A percentile compares a stretch with the other conserved stretches of the same genome.
These are phyloP conservation scores for Asarcornis scutulata DNA, from an alignment of 2,113 vertebrate genomes.

Conservation along the genomic window DNA sequence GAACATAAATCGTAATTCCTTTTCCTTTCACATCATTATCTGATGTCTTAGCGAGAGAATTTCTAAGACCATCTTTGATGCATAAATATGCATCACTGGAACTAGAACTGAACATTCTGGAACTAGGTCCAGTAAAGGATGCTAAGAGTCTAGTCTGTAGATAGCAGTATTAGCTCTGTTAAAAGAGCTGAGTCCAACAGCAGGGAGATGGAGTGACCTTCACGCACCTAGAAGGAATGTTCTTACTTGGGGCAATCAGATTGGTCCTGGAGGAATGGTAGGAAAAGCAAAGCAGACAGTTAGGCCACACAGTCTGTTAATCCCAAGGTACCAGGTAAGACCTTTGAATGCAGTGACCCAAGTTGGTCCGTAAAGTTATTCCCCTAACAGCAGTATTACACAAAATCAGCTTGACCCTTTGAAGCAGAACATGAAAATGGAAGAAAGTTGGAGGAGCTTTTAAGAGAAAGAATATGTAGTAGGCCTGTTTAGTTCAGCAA, in stretches of 20 bases:
- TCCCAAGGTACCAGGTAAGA: not conserved
- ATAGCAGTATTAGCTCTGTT: not conserved
- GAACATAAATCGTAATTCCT: not conserved
- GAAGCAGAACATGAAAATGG: not conserved
- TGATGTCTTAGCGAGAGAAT: not conserved
- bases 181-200: not conserved
- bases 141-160: not conserved
- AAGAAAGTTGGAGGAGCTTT: not conserved
- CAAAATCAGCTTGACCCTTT: not conserved
- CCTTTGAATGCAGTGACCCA: not conserved
- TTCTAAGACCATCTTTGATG: not conserved
- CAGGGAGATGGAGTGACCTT: not conserved
- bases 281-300: not conserved
- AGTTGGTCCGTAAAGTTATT: fast-evolving
- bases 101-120: too few species aligned
- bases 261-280: fast-evolving
- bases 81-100: not conserved
- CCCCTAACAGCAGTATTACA: not conserved
- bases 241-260: not conserved
- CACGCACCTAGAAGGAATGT: not conserved
- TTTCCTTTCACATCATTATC: not conserved
- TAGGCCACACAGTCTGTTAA: not conserved
- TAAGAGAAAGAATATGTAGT: not conserved
- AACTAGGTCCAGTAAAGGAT: not conserved
- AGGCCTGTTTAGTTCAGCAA: not conserved